Base-by-base conservation (phyloP, 92 coral and sea anemone genomes). In the Actinostola sp. region DNA sequence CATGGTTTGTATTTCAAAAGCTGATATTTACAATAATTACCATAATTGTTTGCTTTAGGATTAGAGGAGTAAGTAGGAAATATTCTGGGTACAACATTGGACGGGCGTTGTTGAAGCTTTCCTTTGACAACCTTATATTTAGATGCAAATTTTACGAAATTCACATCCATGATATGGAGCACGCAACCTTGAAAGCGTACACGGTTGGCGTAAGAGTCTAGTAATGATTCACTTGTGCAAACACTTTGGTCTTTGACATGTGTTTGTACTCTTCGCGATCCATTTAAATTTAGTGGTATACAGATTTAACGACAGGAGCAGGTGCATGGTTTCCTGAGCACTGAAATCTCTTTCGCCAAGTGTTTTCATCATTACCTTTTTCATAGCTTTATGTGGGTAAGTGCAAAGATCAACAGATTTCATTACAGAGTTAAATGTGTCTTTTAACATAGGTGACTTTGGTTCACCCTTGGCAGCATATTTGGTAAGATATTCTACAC, bases 391-490 rank as follows among this genome's bases (percentile, higher is more conserved):
- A 32, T 58, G 51, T 29, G 64, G 79, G 20, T 71, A 30, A 15
- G 27, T 56, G 31, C 34, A 29, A 15, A 32, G 26, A 8, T 33
- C 42, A n/a, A 44, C 52, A 39, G 51, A 51, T 64, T 74, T 44
- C 33, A 81, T 66, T 35, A 82, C 78, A 1, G 82, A 21, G 57
- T 63, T 74, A 24, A 82, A 72, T 27, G 80, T 52, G 27, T 81
- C 52, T 63, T 51, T 71, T 31, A 80, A 39, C 63, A 62, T 31
- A 11, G 71, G 56, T 10, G 87, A 81, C 34, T 67, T 80, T 28
- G 79, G 81, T 74, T 79, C 82, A 44, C 77, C 85, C 60, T 86
- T 86, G 0, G 87, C 53, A 35, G 91, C 87, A 79, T 88, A 88
- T 59, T 88, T 78, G 24, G 74, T 42, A 39, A 88, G 78, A 68